These are phyloP conservation scores for Osmerus eperlanus DNA, from an alignment of 2,113 vertebrate species.

Conservation along the genomic window DNA sequence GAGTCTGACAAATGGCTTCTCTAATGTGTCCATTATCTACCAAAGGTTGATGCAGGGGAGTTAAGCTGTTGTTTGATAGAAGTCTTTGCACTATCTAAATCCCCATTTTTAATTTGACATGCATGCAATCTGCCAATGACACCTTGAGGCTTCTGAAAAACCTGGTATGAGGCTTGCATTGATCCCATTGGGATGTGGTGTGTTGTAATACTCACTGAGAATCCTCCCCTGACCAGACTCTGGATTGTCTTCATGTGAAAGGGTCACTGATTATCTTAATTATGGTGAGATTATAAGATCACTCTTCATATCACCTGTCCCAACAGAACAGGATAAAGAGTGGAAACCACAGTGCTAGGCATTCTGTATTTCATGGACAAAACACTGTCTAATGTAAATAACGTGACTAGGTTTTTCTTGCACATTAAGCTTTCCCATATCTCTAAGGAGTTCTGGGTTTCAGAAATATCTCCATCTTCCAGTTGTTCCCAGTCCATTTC, in stretches of 20 bases:
- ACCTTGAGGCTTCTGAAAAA: no score
- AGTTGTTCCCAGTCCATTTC: slow-evolving; percentile 38
- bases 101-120: no score
- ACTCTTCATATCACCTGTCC: slow-evolving; percentile 27
- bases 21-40: no score
- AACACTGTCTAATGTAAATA: no score
- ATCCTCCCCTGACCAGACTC: no score
- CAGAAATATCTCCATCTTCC: slow-evolving; percentile 22
- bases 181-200: no score
- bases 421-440: background rate
- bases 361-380: background rate
- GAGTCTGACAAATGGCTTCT: background rate
- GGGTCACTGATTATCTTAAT: slow-evolving; percentile 35
- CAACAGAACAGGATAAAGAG: slow-evolving; percentile 8
- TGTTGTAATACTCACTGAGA: no score
- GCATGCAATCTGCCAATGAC: no score
- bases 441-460: background rate
- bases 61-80: no score
- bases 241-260: background rate
- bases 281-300: slow-evolving; percentile 30
- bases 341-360: slow-evolving; percentile 13
- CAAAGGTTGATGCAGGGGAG: no score
- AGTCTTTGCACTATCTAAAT: no score
- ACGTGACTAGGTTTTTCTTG: background rate
- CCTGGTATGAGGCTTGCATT: no score